phyloP scores from a whole-genome alignment of 2,888 invertebrate species.

The Erebia aethiops region DNA sequence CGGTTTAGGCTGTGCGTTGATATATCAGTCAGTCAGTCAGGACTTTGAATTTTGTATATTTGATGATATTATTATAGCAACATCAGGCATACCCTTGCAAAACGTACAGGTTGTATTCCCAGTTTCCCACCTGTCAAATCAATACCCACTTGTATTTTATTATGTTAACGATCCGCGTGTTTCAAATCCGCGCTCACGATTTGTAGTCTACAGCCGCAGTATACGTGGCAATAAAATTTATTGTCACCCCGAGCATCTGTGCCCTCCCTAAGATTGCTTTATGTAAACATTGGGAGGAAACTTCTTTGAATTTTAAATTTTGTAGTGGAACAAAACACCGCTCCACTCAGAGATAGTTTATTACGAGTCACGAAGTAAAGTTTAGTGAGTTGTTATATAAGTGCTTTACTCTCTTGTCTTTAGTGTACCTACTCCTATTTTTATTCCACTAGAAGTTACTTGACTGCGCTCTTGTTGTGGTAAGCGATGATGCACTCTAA shows the following conservation, averaged over 20 bases:
- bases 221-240: conserved; percentile 81
- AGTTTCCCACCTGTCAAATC: conserved; percentile 52
- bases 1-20: too few species aligned
- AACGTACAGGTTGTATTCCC: not conserved
- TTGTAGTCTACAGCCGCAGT: conserved; percentile 67
- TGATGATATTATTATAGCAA: too few species aligned
- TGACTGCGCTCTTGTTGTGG: too few species aligned
- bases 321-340: conserved; percentile 2
- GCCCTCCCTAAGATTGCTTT: conserved; percentile 58
- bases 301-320: conserved; percentile 35
- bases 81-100: not conserved
- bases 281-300: conserved; percentile 34
- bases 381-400: conserved; percentile 7
- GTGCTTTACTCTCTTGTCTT: not conserved
- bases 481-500: too few species aligned
- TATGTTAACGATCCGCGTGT: conserved; percentile 62
- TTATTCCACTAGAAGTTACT: too few species aligned
- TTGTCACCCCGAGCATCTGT: conserved; percentile 81
- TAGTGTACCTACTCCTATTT: too few species aligned
- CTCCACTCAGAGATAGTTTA: conserved; percentile 12
- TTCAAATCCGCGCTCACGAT: conserved; percentile 73
- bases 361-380: conserved; percentile 1
- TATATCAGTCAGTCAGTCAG: too few species aligned
- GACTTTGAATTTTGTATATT: too few species aligned
- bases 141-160: conserved; percentile 20